A percentile compares a stretch with the other conserved stretches of the same genome.
Evolutionary conservation across 2,888 invertebrate genomes (phyloP).

Genomic region (Agriopis leucophaearia): DNA sequence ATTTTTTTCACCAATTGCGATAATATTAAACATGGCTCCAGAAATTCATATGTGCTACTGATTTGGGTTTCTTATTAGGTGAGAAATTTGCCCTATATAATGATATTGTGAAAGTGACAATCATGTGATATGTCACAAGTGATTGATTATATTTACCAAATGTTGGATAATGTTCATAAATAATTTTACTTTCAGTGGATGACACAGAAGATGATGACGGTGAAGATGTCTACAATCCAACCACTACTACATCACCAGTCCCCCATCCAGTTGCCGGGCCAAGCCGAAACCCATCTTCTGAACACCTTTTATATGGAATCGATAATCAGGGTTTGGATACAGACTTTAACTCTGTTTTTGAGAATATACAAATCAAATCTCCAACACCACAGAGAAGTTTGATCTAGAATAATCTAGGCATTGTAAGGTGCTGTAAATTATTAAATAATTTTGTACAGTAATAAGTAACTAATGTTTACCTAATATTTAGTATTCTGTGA

Average conservation of each 20-base stretch:
- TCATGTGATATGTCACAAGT: neutral
- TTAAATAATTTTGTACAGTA: neutral
- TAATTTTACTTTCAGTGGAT: conserved; percentile 68
- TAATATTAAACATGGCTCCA: too few relatives aligned
- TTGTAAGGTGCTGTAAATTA: neutral
- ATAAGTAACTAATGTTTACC: neutral
- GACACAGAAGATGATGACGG: conserved; percentile 80
- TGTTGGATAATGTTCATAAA: neutral
- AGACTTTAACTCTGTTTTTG: conserved; percentile 88
- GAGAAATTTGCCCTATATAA: neutral
- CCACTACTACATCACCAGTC: conserved; percentile 64
- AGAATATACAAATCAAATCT: conserved; percentile 86
- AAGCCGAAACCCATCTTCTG: conserved; percentile 78
- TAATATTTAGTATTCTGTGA: neutral
- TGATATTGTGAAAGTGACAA: neutral
- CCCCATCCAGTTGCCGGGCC: conserved; percentile 71
- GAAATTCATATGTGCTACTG: too few relatives aligned
- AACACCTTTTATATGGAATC: conserved; percentile 83
- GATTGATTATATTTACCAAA: conserved; percentile 7
- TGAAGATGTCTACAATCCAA: conserved; percentile 81
- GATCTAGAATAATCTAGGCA: conserved; percentile 55
- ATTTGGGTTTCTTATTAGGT: too few relatives aligned
- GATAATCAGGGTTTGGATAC: conserved; percentile 87
- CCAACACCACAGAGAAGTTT: conserved; percentile 68
- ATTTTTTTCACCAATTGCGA: too few relatives aligned